Evolutionary conservation across 2,113 vertebrate species (phyloP), one percentile per base, ranked within the genome.

Genomic region (Bolborhynchus lineola): DNA sequence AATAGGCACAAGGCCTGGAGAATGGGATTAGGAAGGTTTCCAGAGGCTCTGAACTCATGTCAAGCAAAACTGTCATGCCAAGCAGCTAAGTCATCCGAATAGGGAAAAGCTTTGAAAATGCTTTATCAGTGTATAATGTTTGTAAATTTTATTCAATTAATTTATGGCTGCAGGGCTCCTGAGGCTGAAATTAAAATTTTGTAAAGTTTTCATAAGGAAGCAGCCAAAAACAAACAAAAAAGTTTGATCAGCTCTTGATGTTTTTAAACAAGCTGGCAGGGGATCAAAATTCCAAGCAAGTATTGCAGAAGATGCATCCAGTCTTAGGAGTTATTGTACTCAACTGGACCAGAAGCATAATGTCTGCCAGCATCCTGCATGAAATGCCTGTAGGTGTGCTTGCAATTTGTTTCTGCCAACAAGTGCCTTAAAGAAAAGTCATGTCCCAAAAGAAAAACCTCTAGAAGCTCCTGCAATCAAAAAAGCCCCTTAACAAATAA

Each of bases 71-170:
- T 97, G 95, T 95, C 67, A 50, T 91, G 95, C 96, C 76, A 96
- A 94, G 92, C 88, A 95, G 91, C 94, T 96, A 96, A 96, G 94
- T 96, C 97, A 97, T 91, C 91, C 91, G 96, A 96, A 92, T 39
- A 90, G 91, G 85, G 95, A 95, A 95, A 97, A 97, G 88, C 74
- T 86, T 94, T 87, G 90, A 76, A 97, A 95, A 46, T 93, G 88
- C 78, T 97, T 95, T 97, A 96, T 97, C 93, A 65, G 52, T 79
- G 88, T 68, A 63, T 98, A 97, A 98, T 98, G 95, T 96, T 98
- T 98, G 95, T 97, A 97, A 98, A 97, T 98, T 97, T 97, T 95
- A 98, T 98, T 97, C 98, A 97, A 75, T 98, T 98, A 98, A 98
- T 98, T 98, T 98, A 96, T 96, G 97, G 97, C 97, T 97, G 96